Conservation (phyloP, 2,797 vertebrate species). For the Helostoma temminkii region DNA sequence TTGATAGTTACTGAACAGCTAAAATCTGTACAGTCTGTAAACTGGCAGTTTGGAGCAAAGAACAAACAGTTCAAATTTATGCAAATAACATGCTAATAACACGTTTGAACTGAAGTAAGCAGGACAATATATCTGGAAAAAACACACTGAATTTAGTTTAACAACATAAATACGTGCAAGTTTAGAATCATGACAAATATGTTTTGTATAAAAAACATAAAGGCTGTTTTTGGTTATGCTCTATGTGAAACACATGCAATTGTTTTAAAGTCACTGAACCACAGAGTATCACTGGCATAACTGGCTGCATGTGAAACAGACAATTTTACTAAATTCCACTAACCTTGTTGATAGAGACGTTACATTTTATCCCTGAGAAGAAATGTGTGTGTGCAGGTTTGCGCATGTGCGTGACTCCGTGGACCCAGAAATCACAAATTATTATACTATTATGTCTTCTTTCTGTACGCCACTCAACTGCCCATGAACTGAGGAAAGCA, state of each 20-base stretch:
- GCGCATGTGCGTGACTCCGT: not conserved
- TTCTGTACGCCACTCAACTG: conserved; percentile 56
- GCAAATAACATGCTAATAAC: not conserved
- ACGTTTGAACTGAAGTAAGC: not conserved
- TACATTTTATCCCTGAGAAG: conserved; percentile 35
- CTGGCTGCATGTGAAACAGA: conserved; percentile 25
- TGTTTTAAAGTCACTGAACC: conserved; percentile 8
- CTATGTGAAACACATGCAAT: not conserved
- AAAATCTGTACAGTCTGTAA: not conserved
- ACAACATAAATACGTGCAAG: too few species aligned
- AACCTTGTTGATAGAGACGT: conserved; percentile 20
- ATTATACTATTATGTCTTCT: conserved; percentile 64
- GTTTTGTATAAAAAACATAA: conserved; percentile 5
- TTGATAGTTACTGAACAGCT: not conserved
- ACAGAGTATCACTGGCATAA: conserved; percentile 18
- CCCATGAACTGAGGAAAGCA: conserved; percentile 43
- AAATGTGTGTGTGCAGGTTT: conserved; percentile 4
- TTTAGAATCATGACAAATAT: not conserved
- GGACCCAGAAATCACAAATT: conserved; percentile 60
- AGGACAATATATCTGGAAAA: not conserved
- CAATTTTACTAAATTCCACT: conserved; percentile 19
- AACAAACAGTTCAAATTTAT: not conserved
- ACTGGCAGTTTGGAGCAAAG: not conserved
- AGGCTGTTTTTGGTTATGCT: not conserved
- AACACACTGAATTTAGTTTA: not conserved